Evolutionary conservation across 2,888 invertebrate genomes (phyloP).

Genomic region (Oxyteleia sp.): DNA sequence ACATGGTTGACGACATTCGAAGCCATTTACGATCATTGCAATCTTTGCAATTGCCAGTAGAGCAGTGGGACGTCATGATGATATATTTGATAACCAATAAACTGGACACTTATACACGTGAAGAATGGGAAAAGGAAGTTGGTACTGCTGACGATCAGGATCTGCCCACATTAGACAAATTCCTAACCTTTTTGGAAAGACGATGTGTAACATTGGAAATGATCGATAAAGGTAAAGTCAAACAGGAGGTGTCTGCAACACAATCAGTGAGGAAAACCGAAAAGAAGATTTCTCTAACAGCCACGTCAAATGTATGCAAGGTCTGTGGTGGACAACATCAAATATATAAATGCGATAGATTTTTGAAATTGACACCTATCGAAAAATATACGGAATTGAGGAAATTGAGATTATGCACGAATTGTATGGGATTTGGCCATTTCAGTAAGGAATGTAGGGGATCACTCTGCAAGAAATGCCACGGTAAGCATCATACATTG

Average conservation of each 20-base stretch:
- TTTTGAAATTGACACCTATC: background rate
- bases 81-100: background rate
- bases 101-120: background rate
- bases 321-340: constrained; percentile 2
- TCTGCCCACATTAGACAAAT: background rate
- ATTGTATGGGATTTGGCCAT: constrained; percentile 5
- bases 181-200: constrained; percentile 22
- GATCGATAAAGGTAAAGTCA: constrained; percentile 4
- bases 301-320: background rate
- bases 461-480: constrained; percentile 16
- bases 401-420: constrained; percentile 7
- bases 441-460: constrained; percentile 12
- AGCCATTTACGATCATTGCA: background rate
- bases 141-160: background rate
- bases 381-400: background rate
- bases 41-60: background rate
- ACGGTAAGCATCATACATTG: constrained; percentile 12
- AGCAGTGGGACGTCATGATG: background rate
- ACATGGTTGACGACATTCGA: background rate
- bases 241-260: background rate
- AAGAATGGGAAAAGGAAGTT: constrained; percentile 1
- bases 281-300: background rate
- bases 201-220: constrained; percentile 8
- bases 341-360: background rate
- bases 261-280: background rate